Evolutionary conservation across 2,888 invertebrate genomes (phyloP).

Genomic region (Baronia brevicornis): DNA sequence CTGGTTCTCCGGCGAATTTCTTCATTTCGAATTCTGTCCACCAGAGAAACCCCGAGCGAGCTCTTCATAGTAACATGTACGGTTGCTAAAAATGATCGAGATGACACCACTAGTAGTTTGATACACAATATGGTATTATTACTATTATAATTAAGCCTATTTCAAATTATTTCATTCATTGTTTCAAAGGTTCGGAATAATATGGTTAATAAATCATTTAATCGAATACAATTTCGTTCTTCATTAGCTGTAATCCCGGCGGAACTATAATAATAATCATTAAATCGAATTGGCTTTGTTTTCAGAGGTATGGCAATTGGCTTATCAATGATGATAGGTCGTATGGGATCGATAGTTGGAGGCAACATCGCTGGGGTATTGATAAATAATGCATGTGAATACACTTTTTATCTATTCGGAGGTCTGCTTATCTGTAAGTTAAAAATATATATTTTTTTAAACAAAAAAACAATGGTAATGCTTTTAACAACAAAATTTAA

Average conservation of each 20-base stretch:
- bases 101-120: no score
- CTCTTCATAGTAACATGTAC: no score
- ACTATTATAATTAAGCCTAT: no score
- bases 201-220: no score
- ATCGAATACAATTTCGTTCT: no score
- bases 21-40: no score
- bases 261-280: no score
- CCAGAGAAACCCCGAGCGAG: background rate
- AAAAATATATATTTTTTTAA: background rate
- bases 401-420: slow-evolving; percentile 77
- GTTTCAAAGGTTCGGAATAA: no score
- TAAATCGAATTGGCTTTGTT: slow-evolving; percentile 15
- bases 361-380: slow-evolving; percentile 77
- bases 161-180: slow-evolving; percentile 10
- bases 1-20: no score
- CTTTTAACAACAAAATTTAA: background rate
- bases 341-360: slow-evolving; percentile 77
- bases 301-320: slow-evolving; percentile 78
- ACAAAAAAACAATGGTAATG: background rate
- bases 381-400: slow-evolving; percentile 75
- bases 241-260: no score
- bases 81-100: no score
- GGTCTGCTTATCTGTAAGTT: slow-evolving; percentile 62
- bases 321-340: slow-evolving; percentile 76
- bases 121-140: no score